Evolutionary conservation across 2,797 vertebrate genomes (phyloP).

Genomic region (Poeciliopsis infans): DNA sequence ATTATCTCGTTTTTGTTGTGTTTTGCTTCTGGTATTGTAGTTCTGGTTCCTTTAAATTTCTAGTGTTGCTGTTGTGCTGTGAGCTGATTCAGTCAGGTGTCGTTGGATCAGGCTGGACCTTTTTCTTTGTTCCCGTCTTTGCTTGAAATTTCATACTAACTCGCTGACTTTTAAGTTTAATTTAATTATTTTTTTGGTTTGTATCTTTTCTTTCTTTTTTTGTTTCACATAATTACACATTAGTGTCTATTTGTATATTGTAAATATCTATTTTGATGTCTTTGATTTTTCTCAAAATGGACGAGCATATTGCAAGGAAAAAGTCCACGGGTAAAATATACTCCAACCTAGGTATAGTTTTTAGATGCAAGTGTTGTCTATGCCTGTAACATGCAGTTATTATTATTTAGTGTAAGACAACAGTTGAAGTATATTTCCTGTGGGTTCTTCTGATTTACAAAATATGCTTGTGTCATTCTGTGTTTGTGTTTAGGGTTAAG

Average conservation of each 20-base stretch:
- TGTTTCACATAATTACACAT: slow-evolving; percentile 54
- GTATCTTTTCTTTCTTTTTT: slow-evolving; percentile 45
- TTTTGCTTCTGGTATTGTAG: slow-evolving; percentile 79
- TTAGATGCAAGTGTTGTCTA: slow-evolving; percentile 25
- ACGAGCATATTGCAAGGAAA: slow-evolving; percentile 78
- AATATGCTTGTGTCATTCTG: slow-evolving; percentile 77
- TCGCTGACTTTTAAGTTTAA: slow-evolving; percentile 54
- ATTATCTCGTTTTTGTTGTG: slow-evolving; percentile 66
- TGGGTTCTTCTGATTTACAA: slow-evolving; percentile 79
- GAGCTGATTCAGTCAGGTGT: slow-evolving; percentile 78
- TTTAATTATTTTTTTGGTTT: slow-evolving; percentile 49
- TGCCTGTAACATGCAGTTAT: slow-evolving; percentile 29
- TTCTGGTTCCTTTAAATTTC: slow-evolving; percentile 79
- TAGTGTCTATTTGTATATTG: slow-evolving; percentile 67
- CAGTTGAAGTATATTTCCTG: slow-evolving; percentile 77
- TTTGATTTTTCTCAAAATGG: slow-evolving; percentile 64
- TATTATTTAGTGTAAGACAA: slow-evolving; percentile 46
- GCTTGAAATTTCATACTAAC: slow-evolving; percentile 75
- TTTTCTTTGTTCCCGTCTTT: slow-evolving; percentile 73
- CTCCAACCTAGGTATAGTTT: slow-evolving; percentile 47
- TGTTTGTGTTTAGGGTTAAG: slow-evolving; percentile 63
- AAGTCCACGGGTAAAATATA: slow-evolving; percentile 83
- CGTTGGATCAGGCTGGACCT: slow-evolving; percentile 76
- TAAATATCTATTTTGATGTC: slow-evolving; percentile 62
- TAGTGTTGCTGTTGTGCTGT: slow-evolving; percentile 82